A percentile compares a stretch with the other conserved stretches of the same genome.
These are phyloP conservation scores for Plumapathes pennacea DNA, from an alignment of 92 coral and sea anemone genomes.

Conservation along the genomic window DNA sequence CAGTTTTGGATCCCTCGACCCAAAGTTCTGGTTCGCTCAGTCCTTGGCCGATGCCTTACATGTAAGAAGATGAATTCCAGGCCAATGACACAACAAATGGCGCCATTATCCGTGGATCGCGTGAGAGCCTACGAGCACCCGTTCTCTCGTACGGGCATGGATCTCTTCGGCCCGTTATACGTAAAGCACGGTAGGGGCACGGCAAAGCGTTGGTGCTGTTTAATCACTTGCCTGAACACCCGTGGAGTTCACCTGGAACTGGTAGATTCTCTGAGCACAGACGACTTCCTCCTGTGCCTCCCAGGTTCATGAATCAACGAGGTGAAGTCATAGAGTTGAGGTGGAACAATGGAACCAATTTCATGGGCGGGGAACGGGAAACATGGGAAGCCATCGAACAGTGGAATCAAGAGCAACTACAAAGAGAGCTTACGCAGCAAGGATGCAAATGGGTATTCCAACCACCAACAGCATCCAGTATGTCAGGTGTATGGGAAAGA, in stretches of 20 bases:
- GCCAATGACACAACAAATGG: constrained; percentile 58
- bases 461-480: constrained; percentile 48
- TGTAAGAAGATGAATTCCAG: constrained; percentile 38
- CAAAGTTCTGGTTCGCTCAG: constrained; percentile 29
- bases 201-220: constrained; percentile 39
- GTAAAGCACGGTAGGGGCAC: constrained; percentile 38
- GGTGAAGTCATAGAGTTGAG: constrained; percentile 48
- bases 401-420: constrained; percentile 45
- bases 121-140: constrained; percentile 43
- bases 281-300: constrained; percentile 49
- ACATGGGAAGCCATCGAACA: constrained; percentile 26
- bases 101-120: constrained; percentile 27
- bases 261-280: constrained; percentile 37
- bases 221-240: constrained; percentile 44
- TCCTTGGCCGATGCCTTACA: constrained; percentile 26
- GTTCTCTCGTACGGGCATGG: constrained; percentile 43
- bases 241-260: constrained; percentile 47
- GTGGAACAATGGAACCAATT: constrained; percentile 65
- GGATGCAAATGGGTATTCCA: constrained; percentile 54
- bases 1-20: constrained; percentile 55
- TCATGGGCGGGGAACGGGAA: constrained; percentile 64
- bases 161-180: constrained; percentile 27
- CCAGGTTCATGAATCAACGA: constrained; percentile 44
- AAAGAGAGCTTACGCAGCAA: constrained; percentile 49
- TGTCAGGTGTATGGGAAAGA: constrained; percentile 57